Percentiles rank a stretch among this genome's conserved stretches.
phyloP scores from a whole-genome alignment of 2,888 invertebrate genomes.

The Scotopteryx bipunctaria region DNA sequence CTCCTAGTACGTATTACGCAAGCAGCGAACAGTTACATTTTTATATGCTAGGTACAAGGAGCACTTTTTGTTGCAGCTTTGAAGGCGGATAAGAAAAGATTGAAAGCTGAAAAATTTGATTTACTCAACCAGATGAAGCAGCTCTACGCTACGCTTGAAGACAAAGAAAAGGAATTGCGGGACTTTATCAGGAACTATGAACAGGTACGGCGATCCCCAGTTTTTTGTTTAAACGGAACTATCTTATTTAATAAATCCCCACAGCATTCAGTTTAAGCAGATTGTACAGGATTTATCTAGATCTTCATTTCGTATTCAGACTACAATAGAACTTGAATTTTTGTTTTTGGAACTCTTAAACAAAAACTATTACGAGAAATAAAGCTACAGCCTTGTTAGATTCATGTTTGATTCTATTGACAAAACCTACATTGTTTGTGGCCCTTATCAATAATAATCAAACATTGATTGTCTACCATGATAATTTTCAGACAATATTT shows the following conservation, averaged over 20 bases:
- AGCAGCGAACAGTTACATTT: too few relatives aligned
- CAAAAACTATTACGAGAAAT: conserved; percentile 13
- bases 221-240: background rate
- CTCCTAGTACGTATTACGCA: too few relatives aligned
- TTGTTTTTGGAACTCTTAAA: conserved; percentile 17
- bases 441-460: conserved; percentile 14
- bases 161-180: conserved; percentile 95
- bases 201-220: conserved; percentile 82
- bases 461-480: conserved; percentile 2
- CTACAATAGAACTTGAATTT: conserved; percentile 12
- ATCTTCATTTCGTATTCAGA: conserved; percentile 22
- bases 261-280: background rate
- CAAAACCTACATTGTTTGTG: conserved; percentile 4
- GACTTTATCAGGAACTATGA: conserved; percentile 98
- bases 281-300: conserved; percentile 7
- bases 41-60: conserved; percentile 23
- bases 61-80: conserved; percentile 83
- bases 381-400: conserved; percentile 15
- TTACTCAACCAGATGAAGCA: conserved; percentile 97
- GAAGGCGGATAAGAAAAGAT: conserved; percentile 94
- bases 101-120: conserved; percentile 97
- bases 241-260: background rate
- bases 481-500: too few relatives aligned
- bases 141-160: conserved; percentile 95
- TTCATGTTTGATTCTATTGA: conserved; percentile 14